Conservation (phyloP, 2,113 vertebrate species). For the Clarias batrachus region DNA sequence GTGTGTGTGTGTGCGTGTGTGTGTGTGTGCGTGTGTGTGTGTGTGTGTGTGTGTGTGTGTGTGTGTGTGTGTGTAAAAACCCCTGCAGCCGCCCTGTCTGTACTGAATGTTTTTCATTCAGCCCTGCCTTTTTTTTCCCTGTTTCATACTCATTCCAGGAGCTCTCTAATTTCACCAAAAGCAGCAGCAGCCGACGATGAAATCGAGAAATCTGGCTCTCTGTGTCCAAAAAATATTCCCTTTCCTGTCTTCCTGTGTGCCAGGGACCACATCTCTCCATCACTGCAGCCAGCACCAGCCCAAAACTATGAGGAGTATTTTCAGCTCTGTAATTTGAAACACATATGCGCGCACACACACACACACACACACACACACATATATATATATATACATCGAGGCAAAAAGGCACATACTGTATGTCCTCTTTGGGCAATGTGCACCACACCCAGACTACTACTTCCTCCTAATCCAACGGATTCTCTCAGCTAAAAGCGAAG, state of each 20-base stretch:
- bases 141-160: conserved; percentile 64
- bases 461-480: conserved; percentile 22
- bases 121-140: conserved; percentile 60
- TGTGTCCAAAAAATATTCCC: conserved; percentile 71
- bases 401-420: conserved; percentile 40
- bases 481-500: conserved; percentile 18
- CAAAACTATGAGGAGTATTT: conserved; percentile 80
- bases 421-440: conserved; percentile 48
- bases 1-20: too few relatives aligned
- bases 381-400: conserved; percentile 43
- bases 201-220: conserved; percentile 70
- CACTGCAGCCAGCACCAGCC: conserved; percentile 66
- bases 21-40: neutral
- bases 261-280: conserved; percentile 72
- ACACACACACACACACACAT: conserved; percentile 45
- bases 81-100: conserved; percentile 36
- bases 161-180: conserved; percentile 76
- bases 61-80: conserved; percentile 16
- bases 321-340: conserved; percentile 78
- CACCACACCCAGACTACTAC: conserved; percentile 44
- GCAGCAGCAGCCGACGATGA: conserved; percentile 69
- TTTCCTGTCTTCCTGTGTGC: conserved; percentile 70
- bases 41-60: neutral
- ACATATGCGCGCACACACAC: conserved; percentile 48
- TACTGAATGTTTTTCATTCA: conserved; percentile 64